Conservation (phyloP, 2,888 invertebrate species). For the Ceramica pisi region DNA sequence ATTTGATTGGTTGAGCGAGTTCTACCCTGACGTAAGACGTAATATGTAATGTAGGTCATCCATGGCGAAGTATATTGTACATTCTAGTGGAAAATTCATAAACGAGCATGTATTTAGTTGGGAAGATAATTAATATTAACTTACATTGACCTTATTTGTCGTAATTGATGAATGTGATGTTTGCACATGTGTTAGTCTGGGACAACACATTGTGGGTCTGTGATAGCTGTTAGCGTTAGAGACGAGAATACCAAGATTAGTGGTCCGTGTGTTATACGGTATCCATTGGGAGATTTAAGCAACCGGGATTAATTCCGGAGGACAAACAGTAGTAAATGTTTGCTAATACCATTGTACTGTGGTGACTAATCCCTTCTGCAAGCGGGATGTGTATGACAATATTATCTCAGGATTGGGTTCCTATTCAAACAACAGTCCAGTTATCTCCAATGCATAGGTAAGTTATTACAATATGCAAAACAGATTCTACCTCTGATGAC, state of each 20-base stretch:
- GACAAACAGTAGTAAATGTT: conserved; percentile 36
- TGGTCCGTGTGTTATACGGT: conserved; percentile 12
- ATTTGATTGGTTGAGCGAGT: conserved; percentile 6
- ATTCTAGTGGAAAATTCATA: conserved; percentile 21
- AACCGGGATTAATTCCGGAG: conserved; percentile 22
- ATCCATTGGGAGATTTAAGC: conserved; percentile 17
- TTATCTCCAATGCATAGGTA: background rate
- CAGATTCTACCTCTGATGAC: background rate
- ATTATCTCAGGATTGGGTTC: conserved; percentile 18
- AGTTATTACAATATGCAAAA: background rate
- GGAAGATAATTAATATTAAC: conserved; percentile 30
- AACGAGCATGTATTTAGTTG: conserved; percentile 14
- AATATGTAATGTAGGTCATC: conserved; percentile 14
- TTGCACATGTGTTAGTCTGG: conserved; percentile 24
- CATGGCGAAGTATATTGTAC: conserved; percentile 5
- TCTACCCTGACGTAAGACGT: conserved; percentile 7
- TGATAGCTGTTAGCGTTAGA: conserved; percentile 23
- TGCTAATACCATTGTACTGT: conserved; percentile 19
- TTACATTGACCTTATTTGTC: conserved; percentile 48
- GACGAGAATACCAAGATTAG: conserved; percentile 21
- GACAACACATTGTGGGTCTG: conserved; percentile 14
- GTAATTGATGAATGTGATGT: conserved; percentile 36
- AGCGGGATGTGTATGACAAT: conserved; percentile 6
- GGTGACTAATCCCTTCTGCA: conserved; percentile 13
- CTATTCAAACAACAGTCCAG: background rate